These are phyloP conservation scores for Aurelia sp. DNA, from an alignment of 30 jellyfish, hydroid and myxozoan genomes.

Conservation along the genomic window DNA sequence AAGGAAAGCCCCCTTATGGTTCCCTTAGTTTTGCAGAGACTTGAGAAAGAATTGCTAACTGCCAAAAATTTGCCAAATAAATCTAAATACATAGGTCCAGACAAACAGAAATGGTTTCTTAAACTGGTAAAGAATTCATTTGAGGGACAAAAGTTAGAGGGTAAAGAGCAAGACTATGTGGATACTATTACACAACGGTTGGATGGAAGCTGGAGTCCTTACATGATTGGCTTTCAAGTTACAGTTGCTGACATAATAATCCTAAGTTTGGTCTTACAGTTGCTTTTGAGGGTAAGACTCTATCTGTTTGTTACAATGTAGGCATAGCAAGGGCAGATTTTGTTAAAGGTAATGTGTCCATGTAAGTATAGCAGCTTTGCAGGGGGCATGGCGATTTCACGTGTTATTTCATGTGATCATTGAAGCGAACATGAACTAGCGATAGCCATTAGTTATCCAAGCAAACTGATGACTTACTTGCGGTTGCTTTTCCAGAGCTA, in stretches of 20 bases:
- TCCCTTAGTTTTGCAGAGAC: conserved; percentile 48
- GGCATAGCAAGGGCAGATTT: too few relatives aligned
- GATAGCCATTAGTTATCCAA: too few relatives aligned
- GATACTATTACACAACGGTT: conserved; percentile 11
- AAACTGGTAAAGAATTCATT: conserved; percentile 44
- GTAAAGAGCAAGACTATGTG: conserved; percentile 4
- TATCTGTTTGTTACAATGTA: too few relatives aligned
- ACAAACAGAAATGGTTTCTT: conserved; percentile 40
- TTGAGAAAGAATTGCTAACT: conserved; percentile 69
- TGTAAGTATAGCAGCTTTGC: too few relatives aligned
- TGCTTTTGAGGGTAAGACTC: conserved; percentile 59
- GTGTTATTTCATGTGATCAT: too few relatives aligned
- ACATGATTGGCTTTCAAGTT: conserved; percentile 73
- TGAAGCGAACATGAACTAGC: too few relatives aligned
- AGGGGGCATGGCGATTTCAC: too few relatives aligned
- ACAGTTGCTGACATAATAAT: conserved; percentile 77
- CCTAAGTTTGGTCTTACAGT: conserved; percentile 35
- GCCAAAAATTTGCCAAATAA: conserved; percentile 76
- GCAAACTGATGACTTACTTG: too few relatives aligned
- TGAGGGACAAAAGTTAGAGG: conserved; percentile 49
- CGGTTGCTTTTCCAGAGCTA: too few relatives aligned
- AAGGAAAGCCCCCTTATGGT: background rate
- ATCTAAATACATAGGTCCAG: conserved; percentile 64
- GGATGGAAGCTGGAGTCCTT: conserved; percentile 70
- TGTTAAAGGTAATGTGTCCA: too few relatives aligned